Evolutionary conservation across 2,797 vertebrate genomes (phyloP).

Genomic region (Microhierax caerulescens): DNA sequence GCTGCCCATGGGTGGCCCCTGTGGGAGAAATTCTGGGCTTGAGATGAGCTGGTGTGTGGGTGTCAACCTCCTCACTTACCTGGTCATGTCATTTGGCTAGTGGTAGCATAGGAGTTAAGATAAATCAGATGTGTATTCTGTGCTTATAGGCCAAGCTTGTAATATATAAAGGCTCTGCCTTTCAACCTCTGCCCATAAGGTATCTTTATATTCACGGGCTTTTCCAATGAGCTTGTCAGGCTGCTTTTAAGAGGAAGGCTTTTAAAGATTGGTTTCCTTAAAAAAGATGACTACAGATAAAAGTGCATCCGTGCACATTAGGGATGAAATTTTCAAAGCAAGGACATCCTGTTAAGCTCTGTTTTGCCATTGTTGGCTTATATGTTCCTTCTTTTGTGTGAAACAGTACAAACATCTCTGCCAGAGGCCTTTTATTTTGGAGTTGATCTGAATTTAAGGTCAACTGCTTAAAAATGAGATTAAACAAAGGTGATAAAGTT

Average conservation of each 20-base stretch:
- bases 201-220: neutral
- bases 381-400: neutral
- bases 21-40: neutral
- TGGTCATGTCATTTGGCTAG: neutral
- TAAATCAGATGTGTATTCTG: neutral
- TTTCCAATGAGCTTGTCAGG: neutral
- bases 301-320: neutral
- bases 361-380: neutral
- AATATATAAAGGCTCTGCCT: neutral
- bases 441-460: constrained; percentile 27
- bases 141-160: rapidly evolving
- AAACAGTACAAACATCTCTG: neutral
- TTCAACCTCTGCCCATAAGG: neutral
- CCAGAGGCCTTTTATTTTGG: neutral
- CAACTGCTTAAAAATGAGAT: neutral
- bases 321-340: constrained; percentile 12
- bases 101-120: neutral
- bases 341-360: neutral
- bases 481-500: constrained; percentile 9
- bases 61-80: neutral
- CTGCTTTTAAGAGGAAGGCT: neutral
- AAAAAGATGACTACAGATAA: neutral
- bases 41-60: neutral
- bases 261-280: neutral
- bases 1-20: neutral